Evolutionary conservation across 2,113 vertebrate species (phyloP), one percentile per base, ranked within the genome.

Genomic region (Dendrocopos noguchii): DNA sequence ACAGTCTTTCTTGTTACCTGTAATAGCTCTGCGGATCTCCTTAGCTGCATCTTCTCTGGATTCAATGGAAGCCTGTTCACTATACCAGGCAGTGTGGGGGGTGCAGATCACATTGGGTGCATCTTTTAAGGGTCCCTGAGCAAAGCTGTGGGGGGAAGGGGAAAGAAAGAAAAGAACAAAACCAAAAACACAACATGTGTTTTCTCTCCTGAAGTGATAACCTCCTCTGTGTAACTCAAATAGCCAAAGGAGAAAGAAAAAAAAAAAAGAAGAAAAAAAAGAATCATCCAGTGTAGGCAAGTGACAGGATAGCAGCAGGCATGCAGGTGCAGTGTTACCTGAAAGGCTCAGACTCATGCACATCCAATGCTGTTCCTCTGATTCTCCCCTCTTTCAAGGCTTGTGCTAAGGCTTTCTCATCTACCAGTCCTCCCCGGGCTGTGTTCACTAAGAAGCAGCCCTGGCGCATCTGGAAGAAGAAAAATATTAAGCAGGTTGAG

Each of bases 51-150:
- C 98, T 93, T 99, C 98, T 44, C 98, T 98, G 91, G 98, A 98
- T 93, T 99, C 98, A 86, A 98, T 98, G 34, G 98, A 98, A 61
- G 98, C 98, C 96, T 99, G 98, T 94, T 99, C 98, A 71, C 98
- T 99, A 97, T 99, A 99, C 98, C 98, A 99, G 72, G 98, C 98
- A 79, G 98, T 98, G 96, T 99, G 98, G 52, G 98, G 98, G 88
- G 98, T 99, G 95, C 98, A 99, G 97, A 99, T 98, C 93, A 99
- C 95, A 88, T 99, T 99, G 25, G 98, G 98, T 66, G 98, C 98
- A 83, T 99, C 98, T 97, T 99, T 99, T 94, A 99, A 97, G 2
- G 98, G 98, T 14, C 98, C 98, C 96, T 98, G 98, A 96, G 98
- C 97, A 95, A 99, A 99, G 96, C 98, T 99, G 94, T 20, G 46